Percentiles rank a stretch among this genome's conserved stretches.
These are phyloP conservation scores for Melanotaenia pygmaea DNA, from an alignment of 2,797 vertebrate genomes.

Conservation along the genomic window DNA sequence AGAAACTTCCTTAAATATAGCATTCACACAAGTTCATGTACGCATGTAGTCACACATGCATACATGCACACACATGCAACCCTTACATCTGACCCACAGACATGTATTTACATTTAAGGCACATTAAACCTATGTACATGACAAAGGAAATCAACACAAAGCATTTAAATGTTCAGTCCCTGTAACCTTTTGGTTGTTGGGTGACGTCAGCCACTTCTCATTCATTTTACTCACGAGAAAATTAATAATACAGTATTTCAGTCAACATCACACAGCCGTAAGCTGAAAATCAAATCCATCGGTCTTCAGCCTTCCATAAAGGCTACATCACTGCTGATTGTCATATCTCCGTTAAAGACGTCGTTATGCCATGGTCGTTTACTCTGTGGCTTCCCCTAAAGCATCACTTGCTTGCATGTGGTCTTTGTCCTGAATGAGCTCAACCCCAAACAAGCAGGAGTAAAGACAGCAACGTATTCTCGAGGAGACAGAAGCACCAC, in stretches of 20 bases:
- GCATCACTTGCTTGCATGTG: slow-evolving; percentile 7
- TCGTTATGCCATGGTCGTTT: slow-evolving; percentile 2
- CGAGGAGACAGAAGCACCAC: slow-evolving; percentile 61
- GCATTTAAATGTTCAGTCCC: slow-evolving; percentile 71
- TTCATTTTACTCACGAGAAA: slow-evolving; percentile 41
- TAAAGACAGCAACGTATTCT: slow-evolving; percentile 8
- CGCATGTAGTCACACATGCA: slow-evolving; percentile 33
- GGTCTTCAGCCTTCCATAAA: slow-evolving; percentile 34
- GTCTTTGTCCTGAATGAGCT: slow-evolving; percentile 5
- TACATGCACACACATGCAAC: slow-evolving; percentile 46
- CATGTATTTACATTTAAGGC: slow-evolving; percentile 77
- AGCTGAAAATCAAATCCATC: slow-evolving; percentile 42
- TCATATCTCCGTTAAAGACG: slow-evolving; percentile 50
- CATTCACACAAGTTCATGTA: slow-evolving; percentile 65
- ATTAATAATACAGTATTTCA: slow-evolving; percentile 56
- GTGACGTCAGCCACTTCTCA: slow-evolving; percentile 40
- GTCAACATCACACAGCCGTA: slow-evolving; percentile 37
- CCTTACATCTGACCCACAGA: slow-evolving; percentile 35
- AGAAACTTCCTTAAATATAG: slow-evolving; percentile 73
- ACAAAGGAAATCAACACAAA: slow-evolving; percentile 64
- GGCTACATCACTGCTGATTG: slow-evolving; percentile 66
- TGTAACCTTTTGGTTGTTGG: slow-evolving; percentile 68
- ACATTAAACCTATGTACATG: slow-evolving; percentile 63
- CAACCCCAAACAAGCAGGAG: slow-evolving; percentile 18
- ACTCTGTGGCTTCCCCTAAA: slow-evolving; percentile 19